Evolutionary conservation across 2,113 vertebrate genomes (phyloP), one percentile per base, ranked within the genome.

Genomic region (Poeciliopsis turrubarensis): DNA sequence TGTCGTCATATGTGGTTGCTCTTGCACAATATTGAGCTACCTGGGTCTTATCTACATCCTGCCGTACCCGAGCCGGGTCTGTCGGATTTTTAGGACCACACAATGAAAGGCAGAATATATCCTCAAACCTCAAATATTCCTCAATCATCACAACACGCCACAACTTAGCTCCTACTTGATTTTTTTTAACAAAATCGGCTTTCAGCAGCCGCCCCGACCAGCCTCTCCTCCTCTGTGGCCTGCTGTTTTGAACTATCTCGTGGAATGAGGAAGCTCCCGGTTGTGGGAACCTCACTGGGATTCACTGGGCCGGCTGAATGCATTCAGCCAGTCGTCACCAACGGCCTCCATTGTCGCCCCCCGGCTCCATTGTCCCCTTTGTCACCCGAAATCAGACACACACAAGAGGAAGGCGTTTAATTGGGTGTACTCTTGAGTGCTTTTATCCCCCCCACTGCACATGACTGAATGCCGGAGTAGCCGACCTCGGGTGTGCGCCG

Each of bases 361-460:
- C 81, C 15, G 0, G 64, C 81, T 67, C 88, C 86, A 91, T 92
- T 92, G 90, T 93, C 80, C 84, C 78, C 87, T 90, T 93, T 93
- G 92, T 93, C 92, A 83, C 84, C 91, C 89, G 62, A 78, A 90
- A 92, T 92, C 89, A 91, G 90, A 92, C 89, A 87, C 91, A 90
- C 89, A 92, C 84, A 89, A 89, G 90, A 87, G 90, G 90, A 93
- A 93, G 91, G 92, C 86, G 89, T 93, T 92, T 92, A 92, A 93
- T 91, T 92, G 91, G 90, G 91, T 91, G 91, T 93, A 91, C 89
- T 93, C 89, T 89, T 85, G 86, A 89, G 89, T 67, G 79, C 87
- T 84, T 91, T 92, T 80, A 89, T 47, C 88, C 90, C 90, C 90
- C 82, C 90, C 82, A 78, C 84, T 84, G 85, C 89, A 90, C 89